Evolutionary conservation across 2,888 invertebrate species (phyloP).

Genomic region (Tetrapedia diversipes): DNA sequence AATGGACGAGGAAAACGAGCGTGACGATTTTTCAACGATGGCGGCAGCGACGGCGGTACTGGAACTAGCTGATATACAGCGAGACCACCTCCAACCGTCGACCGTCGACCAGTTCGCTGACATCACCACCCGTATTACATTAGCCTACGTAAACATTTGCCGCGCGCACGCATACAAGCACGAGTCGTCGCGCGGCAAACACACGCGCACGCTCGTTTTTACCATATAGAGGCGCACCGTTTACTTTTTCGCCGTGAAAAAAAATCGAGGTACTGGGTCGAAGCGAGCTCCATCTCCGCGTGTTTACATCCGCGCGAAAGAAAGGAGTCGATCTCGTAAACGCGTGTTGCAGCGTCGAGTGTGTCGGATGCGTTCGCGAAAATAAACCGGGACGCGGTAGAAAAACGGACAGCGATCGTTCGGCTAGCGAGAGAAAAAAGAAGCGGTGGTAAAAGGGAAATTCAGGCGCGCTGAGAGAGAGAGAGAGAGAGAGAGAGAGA

Average conservation of each 20-base stretch:
- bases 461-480: not conserved
- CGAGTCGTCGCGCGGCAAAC: conserved; percentile 3
- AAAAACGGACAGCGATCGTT: not conserved
- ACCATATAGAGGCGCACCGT: not conserved
- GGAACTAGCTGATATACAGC: conserved; percentile 31
- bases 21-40: not conserved
- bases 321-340: too few relatives aligned
- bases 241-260: conserved; percentile 13
- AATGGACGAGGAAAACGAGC: not conserved
- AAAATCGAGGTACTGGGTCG: conserved; percentile 4
- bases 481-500: too few relatives aligned
- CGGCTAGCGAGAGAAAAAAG: too few relatives aligned
- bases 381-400: not conserved
- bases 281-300: too few relatives aligned
- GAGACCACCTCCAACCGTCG: conserved; percentile 32
- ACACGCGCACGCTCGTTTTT: conserved; percentile 36
- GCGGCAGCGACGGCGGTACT: conserved; percentile 1
- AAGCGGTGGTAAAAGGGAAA: too few relatives aligned
- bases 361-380: too few relatives aligned
- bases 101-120: conserved; percentile 67
- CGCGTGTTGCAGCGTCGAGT: too few relatives aligned
- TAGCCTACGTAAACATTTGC: conserved; percentile 77
- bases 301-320: too few relatives aligned
- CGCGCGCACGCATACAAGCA: conserved; percentile 25
- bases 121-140: conserved; percentile 78